These are phyloP conservation scores for Anoplopoma fimbria DNA, from an alignment of 2,113 vertebrate genomes.

Conservation along the genomic window DNA sequence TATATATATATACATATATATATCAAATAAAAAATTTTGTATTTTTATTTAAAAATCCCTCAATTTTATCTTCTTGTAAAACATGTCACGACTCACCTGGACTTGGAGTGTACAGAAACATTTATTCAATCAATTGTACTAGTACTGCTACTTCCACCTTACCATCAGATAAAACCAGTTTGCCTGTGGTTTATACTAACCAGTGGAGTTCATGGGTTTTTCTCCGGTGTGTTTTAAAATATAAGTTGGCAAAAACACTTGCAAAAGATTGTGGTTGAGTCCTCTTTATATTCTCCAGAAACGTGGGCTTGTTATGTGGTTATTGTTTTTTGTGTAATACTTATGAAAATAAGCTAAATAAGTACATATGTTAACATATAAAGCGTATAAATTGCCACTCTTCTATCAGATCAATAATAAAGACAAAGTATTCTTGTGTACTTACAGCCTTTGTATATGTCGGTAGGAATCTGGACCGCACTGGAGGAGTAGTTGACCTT, in stretches of 20 bases:
- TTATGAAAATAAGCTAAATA: background rate
- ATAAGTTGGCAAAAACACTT: background rate
- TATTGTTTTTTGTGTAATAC: background rate
- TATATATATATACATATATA: no score
- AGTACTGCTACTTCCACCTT: background rate
- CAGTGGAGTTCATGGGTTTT: background rate
- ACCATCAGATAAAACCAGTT: background rate
- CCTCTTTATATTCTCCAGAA: background rate
- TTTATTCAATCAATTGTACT: background rate
- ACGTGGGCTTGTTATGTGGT: background rate
- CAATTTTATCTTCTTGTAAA: no score
- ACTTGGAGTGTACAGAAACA: background rate
- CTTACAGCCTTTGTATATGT: slow-evolving; percentile 99
- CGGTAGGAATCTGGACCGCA: slow-evolving; percentile 99
- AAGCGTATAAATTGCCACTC: background rate
- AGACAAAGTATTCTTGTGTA: slow-evolving; percentile 50
- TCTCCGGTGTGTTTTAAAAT: background rate
- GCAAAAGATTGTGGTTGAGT: background rate
- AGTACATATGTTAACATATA: background rate
- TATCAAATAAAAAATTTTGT: background rate
- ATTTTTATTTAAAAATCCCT: background rate
- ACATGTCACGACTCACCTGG: background rate
- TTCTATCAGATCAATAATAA: background rate
- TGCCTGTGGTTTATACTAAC: background rate
- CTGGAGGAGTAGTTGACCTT: slow-evolving; percentile 98